Conservation (phyloP, 2,888 invertebrate genomes). For the Dasypogon diadema region DNA sequence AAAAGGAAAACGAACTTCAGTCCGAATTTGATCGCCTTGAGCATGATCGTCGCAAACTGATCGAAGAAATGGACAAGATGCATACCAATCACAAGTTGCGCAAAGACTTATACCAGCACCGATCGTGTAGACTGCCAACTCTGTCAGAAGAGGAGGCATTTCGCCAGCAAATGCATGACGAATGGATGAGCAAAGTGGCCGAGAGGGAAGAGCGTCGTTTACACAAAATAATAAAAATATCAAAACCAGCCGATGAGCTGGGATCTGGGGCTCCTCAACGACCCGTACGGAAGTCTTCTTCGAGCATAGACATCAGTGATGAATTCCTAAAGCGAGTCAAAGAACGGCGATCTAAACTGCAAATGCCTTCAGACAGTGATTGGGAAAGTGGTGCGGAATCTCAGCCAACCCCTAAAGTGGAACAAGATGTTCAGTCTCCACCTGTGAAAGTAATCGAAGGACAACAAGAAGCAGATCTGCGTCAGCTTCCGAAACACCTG, state of each 20-base stretch:
- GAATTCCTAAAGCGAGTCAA: slow-evolving; percentile 84
- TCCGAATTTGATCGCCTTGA: slow-evolving; percentile 75
- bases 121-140: slow-evolving; percentile 66
- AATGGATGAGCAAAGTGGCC: slow-evolving; percentile 83
- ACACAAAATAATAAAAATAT: slow-evolving; percentile 84
- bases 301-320: slow-evolving; percentile 72
- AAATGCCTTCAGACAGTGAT: slow-evolving; percentile 76
- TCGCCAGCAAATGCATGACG: slow-evolving; percentile 86
- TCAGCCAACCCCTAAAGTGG: slow-evolving; percentile 67
- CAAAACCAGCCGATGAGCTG: slow-evolving; percentile 69
- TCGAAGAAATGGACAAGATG: slow-evolving; percentile 64
- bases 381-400: slow-evolving; percentile 73
- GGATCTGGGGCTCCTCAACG: slow-evolving; percentile 57
- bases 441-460: slow-evolving; percentile 77
- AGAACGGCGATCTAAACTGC: slow-evolving; percentile 77
- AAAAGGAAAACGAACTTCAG: slow-evolving; percentile 76
- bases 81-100: slow-evolving; percentile 17
- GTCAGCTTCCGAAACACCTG: slow-evolving; percentile 80
- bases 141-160: slow-evolving; percentile 80
- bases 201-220: slow-evolving; percentile 83
- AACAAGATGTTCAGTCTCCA: slow-evolving; percentile 66
- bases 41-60: slow-evolving; percentile 70
- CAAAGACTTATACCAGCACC: slow-evolving; percentile 48
- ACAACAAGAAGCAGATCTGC: slow-evolving; percentile 72
- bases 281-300: slow-evolving; percentile 39